Conservation (phyloP, 2,888 invertebrate species). For the Onthophagus sagittarius region DNA sequence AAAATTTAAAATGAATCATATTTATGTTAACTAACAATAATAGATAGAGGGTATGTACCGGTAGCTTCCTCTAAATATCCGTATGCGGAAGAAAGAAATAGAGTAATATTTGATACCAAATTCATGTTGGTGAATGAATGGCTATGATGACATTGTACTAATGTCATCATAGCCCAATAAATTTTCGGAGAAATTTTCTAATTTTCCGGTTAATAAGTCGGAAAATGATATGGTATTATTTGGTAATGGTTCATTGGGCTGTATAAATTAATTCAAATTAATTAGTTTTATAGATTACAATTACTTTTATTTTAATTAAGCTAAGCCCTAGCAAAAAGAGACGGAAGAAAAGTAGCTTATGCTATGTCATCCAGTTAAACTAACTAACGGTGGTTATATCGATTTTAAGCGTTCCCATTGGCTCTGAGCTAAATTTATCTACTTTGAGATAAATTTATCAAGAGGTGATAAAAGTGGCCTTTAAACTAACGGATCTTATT, state of each 20-base stretch:
- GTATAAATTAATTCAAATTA: no score
- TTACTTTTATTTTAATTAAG: neutral
- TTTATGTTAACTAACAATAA: neutral
- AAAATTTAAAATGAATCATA: constrained; percentile 26
- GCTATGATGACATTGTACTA: constrained; percentile 70
- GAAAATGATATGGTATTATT: constrained; percentile 58
- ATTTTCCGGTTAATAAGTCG: constrained; percentile 54
- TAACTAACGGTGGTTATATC: no score
- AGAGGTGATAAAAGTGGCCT: no score
- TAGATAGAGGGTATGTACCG: constrained; percentile 17
- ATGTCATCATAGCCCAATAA: constrained; percentile 55
- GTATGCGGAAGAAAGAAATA: constrained; percentile 26
- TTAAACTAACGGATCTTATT: no score
- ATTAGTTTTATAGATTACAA: no score
- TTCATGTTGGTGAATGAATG: constrained; percentile 66
- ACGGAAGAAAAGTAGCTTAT: no score
- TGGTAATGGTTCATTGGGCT: constrained; percentile 50
- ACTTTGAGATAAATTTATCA: no score
- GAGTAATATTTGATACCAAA: constrained; percentile 53
- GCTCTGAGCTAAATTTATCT: no score
- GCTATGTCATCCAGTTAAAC: no score
- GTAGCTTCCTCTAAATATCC: constrained; percentile 15
- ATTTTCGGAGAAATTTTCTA: constrained; percentile 52
- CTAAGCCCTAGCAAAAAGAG: no score
- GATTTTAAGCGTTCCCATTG: no score